These are phyloP conservation scores for Labroides dimidiatus DNA, from an alignment of 2,797 vertebrate species.

Conservation along the genomic window DNA sequence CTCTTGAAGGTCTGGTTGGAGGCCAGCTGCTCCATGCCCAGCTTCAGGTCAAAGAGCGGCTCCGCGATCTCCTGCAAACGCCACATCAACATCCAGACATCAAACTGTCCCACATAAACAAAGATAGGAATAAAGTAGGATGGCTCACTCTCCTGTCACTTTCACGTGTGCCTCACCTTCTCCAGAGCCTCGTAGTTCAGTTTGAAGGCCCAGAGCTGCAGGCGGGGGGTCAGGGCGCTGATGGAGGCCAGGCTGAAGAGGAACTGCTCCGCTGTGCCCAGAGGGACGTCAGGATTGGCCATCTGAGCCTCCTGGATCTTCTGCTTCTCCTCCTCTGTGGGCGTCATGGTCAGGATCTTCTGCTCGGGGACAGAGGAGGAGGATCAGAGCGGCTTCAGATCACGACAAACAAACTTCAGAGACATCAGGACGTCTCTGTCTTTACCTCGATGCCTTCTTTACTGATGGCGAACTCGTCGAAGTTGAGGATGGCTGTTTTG, in stretches of 20 bases:
- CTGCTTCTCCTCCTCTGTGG: constrained; percentile 93
- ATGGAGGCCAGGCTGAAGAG: constrained; percentile 90
- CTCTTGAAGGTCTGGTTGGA: constrained; percentile 93
- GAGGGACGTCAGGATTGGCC: constrained; percentile 88
- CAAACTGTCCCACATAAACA: too few species aligned
- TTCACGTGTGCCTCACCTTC: constrained; percentile 81
- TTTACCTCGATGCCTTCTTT: constrained; percentile 97
- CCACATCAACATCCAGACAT: not conserved
- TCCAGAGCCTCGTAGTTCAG: constrained; percentile 94
- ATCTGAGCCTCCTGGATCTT: constrained; percentile 93
- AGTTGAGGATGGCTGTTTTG: constrained; percentile 92
- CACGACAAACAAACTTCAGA: too few species aligned
- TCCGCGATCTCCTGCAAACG: constrained; percentile 92
- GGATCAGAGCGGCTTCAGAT: too few species aligned
- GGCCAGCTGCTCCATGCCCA: constrained; percentile 96
- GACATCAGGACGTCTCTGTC: too few species aligned
- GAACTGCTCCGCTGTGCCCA: constrained; percentile 93
- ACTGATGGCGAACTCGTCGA: constrained; percentile 95
- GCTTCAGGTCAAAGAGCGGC: constrained; percentile 94
- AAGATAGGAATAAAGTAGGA: too few species aligned
- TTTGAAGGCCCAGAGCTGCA: constrained; percentile 96
- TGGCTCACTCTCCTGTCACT: too few species aligned
- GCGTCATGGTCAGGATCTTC: constrained; percentile 95
- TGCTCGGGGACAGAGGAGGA: constrained; percentile 52
- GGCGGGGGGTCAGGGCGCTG: constrained; percentile 86